Evolutionary conservation across 2,797 vertebrate genomes (phyloP), one percentile per base, ranked within the genome.

Genomic region (Hippocampus kuda): DNA sequence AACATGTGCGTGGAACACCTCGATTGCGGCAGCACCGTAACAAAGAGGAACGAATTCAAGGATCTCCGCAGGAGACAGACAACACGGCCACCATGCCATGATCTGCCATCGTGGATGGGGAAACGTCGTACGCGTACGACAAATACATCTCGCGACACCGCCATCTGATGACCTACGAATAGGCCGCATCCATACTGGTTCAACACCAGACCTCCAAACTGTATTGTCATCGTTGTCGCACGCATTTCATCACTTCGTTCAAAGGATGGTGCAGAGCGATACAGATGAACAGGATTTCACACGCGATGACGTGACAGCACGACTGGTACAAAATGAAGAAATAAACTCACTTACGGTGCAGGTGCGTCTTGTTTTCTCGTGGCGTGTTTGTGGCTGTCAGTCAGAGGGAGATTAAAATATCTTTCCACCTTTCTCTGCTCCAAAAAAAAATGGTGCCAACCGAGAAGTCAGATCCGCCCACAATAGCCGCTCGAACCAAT

Each of bases 21-120:
- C 67, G 85, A 88, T 86, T 88, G 86, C 88, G 85, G 87, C 88
- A 88, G 75, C 85, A 83, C 80, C 81, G 84, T 70, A 88, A 89
- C 87, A 88, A 89, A 89, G 88, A 84, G 79, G 84, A 79, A 76
- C 71, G 77, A 77, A 78, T 76, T 68, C 84, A 83, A 76, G 69
- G 77, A 82, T 12, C 83, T 65, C 83, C 68, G 82, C 80, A 75
- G 75, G 76, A 79, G 69, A 70, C 70, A 59, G 60, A 68, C 70
- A 61, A 34, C 46, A 10, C 18, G 24, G 8, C 38, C 41, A 24
- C 46, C 34, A 24, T 67, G 83, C 85, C 60, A 68, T 44, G 74
- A 67, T 66, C 75, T 41, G 3, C 68, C 77, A 71, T 66, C 56
- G 68, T 65, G 70, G 72, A 79, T 65, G 72, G 75, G 27, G 72